Evolutionary conservation across 2,797 vertebrate species (phyloP), one percentile per base, ranked within the genome.

Genomic region (Pseudomugil gertrudae): DNA sequence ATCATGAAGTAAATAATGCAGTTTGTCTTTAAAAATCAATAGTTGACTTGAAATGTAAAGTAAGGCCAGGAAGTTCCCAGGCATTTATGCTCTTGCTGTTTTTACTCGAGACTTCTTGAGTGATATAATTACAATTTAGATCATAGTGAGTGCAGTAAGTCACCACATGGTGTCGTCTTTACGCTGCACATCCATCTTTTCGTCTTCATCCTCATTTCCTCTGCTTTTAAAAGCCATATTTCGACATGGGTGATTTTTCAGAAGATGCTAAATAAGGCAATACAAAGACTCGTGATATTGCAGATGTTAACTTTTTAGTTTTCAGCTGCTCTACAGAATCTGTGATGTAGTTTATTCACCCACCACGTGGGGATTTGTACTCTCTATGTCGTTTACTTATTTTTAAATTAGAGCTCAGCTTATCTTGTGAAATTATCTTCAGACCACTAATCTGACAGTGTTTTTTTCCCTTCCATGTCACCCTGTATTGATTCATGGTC

Each of bases 141-240:
- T 54, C 58, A 51, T 59, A 64, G 33, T 8, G 53, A 66, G 74
- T 0, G n/a, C 69, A 59, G 52, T 38, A 23, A 79, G 51, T 33
- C 56, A 4, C 51, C 56, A 60, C 75, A 78, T 72, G 70, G 33
- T 70, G 69, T 75, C 77, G 78, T 69, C 75, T 76, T 82, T 79
- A 76, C 65, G 69, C 48, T 9, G 19, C 45, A 47, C 75, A 79
- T 80, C 64, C 53, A 43, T 74, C 64, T 57, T 27, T 63, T 38
- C 58, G 14, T 27, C 1, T 0, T 63, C 63, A 80, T 63, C 47
- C 54, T 64, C 6, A 62, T 80, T 66, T 74, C 72, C 72, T 78
- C 47, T 48, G 10, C 4, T 50, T 50, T 24, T 24, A 24, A 50
- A 48, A 48, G 23, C 23, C 21, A 21, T 23, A 23, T 47, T 21